These are phyloP conservation scores for Sebastes baramenuke DNA, from an alignment of 2,797 vertebrate species.

Conservation along the genomic window DNA sequence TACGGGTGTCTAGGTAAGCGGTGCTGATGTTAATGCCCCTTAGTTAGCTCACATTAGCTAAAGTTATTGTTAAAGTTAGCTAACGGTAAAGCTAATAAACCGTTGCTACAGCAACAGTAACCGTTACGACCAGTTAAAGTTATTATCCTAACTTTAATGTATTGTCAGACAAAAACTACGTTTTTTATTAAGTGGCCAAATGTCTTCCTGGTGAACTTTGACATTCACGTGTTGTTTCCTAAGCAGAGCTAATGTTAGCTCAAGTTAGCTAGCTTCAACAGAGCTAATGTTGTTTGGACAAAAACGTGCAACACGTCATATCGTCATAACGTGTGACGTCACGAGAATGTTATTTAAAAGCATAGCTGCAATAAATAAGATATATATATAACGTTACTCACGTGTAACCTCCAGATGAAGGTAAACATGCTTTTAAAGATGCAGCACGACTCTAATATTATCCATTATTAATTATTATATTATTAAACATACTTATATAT, in stretches of 20 bases:
- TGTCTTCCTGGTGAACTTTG: conserved; percentile 14
- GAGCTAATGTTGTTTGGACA: neutral
- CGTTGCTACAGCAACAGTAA: no score
- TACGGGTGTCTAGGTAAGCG: neutral
- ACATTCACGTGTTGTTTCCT: neutral
- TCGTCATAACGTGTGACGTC: neutral
- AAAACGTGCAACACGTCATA: neutral
- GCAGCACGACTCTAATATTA: neutral
- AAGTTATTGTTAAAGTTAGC: conserved; percentile 27
- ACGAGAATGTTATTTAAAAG: neutral
- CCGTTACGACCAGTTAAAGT: neutral
- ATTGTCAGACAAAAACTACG: fast-evolving
- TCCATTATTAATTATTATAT: no score
- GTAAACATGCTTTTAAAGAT: no score
- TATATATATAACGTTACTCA: no score
- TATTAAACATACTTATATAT: neutral
- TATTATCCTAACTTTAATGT: fast-evolving
- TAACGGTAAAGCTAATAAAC: conserved; percentile 1
- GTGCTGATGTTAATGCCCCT: fast-evolving
- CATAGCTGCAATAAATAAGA: no score
- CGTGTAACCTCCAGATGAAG: no score
- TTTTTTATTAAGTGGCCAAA: neutral
- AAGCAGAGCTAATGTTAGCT: neutral
- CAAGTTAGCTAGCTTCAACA: conserved; percentile 1
- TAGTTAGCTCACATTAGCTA: neutral